Evolutionary conservation across 2,113 vertebrate genomes (phyloP), one percentile per base, ranked within the genome.

Genomic region (Miniopterus natalensis): DNA sequence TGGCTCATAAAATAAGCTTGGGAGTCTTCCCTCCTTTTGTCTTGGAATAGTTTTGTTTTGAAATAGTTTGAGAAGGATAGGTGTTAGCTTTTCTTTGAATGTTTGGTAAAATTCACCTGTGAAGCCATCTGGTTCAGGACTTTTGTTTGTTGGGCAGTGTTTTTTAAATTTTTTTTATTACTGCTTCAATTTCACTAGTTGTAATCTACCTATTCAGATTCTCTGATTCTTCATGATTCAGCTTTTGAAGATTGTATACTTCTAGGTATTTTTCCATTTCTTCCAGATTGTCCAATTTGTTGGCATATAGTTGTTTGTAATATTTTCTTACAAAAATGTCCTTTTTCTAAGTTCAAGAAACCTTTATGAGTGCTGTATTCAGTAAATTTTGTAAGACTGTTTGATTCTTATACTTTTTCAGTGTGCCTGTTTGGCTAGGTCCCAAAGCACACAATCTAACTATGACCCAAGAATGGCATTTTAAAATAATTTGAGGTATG

Each of bases 271-370:
- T 65, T 31, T 65, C 29, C 12, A 15, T 65, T 65, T 13, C 29
- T 65, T 65, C 61, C 55, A 55, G 55, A 55, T 55, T 55, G 55
- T 55, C 17, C 27, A 65, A 31, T 31, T 65, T 65, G 12, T 31
- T 65, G 61, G 61, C 61, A 31, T 65, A 65, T 65, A 65, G 29
- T 65, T 65, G 12, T 65, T 65, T 65, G 5, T 65, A 65, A 31
- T 65, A 31, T 65, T 65, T 65, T 63, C 27, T 63, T 63, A 31
- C 11, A 63, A 45, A 40, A 65, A 55, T 63, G 45, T 45, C 47
- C 6, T 40, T 92, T 94, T 94, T 88, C 70, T 78, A 71, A 83
- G 55, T 78, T 9, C 25, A 83, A 71, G 63, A 95, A 94, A n/a
- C 31, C 23, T 59, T 90, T 14, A 13, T 55, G 55, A 57, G 49